These are phyloP conservation scores for Phylloscopus trochilus DNA, from an alignment of 2,113 vertebrate genomes.

Conservation along the genomic window DNA sequence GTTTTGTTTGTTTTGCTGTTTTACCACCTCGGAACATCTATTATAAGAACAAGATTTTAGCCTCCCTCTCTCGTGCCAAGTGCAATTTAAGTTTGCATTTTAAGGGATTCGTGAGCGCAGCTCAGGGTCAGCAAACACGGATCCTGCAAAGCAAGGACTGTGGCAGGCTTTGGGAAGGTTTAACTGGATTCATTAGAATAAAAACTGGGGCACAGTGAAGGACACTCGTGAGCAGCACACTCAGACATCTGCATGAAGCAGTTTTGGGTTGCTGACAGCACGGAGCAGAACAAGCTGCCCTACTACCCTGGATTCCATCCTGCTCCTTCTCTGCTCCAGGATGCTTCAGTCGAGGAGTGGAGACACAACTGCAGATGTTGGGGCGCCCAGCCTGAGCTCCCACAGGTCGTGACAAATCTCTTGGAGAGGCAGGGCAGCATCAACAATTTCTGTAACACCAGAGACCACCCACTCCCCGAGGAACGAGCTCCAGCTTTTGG, in stretches of 20 bases:
- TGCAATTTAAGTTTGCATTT: not conserved
- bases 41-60: slow-evolving; percentile 41
- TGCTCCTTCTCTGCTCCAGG: not conserved
- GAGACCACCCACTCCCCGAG: not conserved
- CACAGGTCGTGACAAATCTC: not conserved
- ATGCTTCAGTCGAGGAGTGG: rapidly evolving
- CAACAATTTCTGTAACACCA: not conserved
- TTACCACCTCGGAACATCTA: slow-evolving; percentile 27
- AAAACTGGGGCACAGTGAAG: not conserved
- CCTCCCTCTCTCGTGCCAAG: not conserved
- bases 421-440: not conserved
- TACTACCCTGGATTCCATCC: rapidly evolving
- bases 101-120: not conserved
- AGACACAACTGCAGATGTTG: not conserved
- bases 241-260: not conserved
- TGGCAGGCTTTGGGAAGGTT: not conserved
- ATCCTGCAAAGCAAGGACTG: not conserved
- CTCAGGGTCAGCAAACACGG: not conserved
- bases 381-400: not conserved
- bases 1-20: slow-evolving; percentile 46
- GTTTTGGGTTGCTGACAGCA: not conserved
- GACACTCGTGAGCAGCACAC: not conserved
- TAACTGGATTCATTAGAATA: not conserved
- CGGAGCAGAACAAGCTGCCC: not conserved
- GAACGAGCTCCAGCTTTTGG: not conserved